Conservation (phyloP, 2,797 vertebrate genomes). For the Tauraco hartlaubi region DNA sequence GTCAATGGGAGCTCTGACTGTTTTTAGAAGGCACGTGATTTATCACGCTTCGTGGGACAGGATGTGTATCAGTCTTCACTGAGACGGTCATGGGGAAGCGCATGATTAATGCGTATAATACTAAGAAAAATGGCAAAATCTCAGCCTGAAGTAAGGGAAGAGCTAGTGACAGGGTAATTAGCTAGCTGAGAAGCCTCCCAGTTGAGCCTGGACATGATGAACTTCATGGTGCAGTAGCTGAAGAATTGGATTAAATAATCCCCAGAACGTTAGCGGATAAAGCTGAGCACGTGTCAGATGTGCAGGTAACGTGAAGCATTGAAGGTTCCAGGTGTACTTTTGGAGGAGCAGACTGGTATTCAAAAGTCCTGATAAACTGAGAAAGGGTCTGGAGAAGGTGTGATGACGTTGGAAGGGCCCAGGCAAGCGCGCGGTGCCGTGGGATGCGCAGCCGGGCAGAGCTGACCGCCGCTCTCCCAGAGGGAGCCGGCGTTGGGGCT, state of each 20-base stretch:
- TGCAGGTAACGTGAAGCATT: background rate
- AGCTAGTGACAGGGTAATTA: background rate
- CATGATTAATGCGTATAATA: background rate
- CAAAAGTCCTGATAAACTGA: background rate
- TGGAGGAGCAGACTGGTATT: background rate
- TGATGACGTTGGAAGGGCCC: fast-evolving
- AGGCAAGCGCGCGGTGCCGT: background rate
- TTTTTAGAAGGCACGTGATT: background rate
- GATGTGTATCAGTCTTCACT: background rate
- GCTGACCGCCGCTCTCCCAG: background rate
- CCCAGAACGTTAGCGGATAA: background rate
- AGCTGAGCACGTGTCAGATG: background rate
- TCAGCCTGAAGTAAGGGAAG: background rate
- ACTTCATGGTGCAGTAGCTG: background rate
- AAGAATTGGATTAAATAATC: background rate
- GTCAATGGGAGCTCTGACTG: background rate
- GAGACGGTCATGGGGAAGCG: background rate
- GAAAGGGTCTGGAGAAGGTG: background rate
- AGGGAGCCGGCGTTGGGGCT: background rate
- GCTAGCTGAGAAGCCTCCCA: background rate
- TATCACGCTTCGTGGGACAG: background rate
- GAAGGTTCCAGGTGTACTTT: fast-evolving
- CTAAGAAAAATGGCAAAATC: background rate
- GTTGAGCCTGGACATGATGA: background rate
- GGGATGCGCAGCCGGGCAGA: background rate